Evolutionary conservation across 2,113 vertebrate genomes (phyloP), one percentile per base, ranked within the genome.

Genomic region (Trematocara stigmaticum): DNA sequence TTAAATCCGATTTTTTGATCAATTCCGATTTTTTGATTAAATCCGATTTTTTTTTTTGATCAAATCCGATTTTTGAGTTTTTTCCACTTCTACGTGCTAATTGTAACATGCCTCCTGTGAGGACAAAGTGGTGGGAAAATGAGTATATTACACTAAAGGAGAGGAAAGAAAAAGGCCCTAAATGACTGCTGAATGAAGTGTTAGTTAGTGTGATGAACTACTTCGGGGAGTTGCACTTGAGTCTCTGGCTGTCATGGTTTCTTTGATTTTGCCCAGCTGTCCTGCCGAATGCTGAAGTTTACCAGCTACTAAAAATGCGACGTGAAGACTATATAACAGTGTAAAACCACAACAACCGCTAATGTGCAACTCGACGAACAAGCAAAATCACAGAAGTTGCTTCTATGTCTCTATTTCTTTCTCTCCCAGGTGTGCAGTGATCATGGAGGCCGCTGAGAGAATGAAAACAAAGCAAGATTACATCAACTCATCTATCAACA

Each of bases 401-500:
- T 31, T 78, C 64, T 40, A 29, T 47, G 20, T 26, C 26, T 76
- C 26, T n/a, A 2, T 31, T 10, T 90, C 4, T 66, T 4, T 79
- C 20, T 83, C 40, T 88, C 40, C 6, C 89, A 98, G 97, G 96
- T 94, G 89, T 91, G 45, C 91, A 74, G 89, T 86, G 88, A 93
- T 88, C 83, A 95, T 91, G 95, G 92, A 84, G 42, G 47, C 85
- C 93, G 88, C 93, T 97, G 94, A 97, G 95, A 96, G 87, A 87
- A 97, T 97, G 97, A 97, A 95, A 88, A 91, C 94, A 31, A 93
- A 87, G 88, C 81, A 92, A 85, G 93, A 88, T 92, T 90, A 78
- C 87, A 90, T 95, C 94, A 95, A 91, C 95, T 93, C 88, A 81
- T 69, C 89, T 51, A 53, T 87, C 90, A 91, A 94, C 95, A 97